Conservation (phyloP, 2,888 invertebrate genomes). For the Hipparchia sbordonii region DNA sequence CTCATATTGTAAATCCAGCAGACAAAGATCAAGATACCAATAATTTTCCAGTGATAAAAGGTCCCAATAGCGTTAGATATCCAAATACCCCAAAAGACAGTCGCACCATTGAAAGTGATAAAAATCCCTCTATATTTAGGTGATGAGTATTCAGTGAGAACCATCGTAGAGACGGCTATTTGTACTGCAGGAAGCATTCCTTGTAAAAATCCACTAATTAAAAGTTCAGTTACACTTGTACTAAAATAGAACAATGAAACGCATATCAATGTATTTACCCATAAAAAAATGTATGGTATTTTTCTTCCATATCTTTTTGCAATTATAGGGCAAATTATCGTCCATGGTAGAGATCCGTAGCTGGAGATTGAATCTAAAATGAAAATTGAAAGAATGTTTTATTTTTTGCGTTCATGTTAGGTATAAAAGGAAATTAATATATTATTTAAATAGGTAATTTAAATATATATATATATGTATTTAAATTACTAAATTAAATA, state of each 20-base stretch:
- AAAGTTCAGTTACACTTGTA: constrained; percentile 13
- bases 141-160: constrained; percentile 47
- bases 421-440: too few species aligned
- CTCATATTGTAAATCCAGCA: constrained; percentile 20
- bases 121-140: constrained; percentile 48
- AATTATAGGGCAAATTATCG: constrained; percentile 3
- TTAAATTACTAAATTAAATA: too few species aligned
- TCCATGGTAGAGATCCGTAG: constrained; percentile 6
- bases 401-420: too few species aligned
- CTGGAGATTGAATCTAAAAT: constrained; percentile 17
- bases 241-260: constrained; percentile 13
- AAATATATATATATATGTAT: too few species aligned
- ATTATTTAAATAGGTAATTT: too few species aligned
- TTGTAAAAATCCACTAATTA: constrained; percentile 18
- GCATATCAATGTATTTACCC: constrained; percentile 4
- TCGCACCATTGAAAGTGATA: constrained; percentile 48
- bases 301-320: constrained; percentile 14
- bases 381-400: background rate
- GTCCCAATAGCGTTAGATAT: constrained; percentile 50
- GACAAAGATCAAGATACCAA: constrained; percentile 41
- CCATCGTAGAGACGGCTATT: constrained; percentile 33
- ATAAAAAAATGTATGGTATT: constrained; percentile 10
- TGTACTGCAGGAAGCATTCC: constrained; percentile 8
- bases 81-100: constrained; percentile 49
- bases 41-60: constrained; percentile 47